Evolutionary conservation across 2,888 invertebrate genomes (phyloP), one percentile per base, ranked within the genome.

Genomic region (Glomeris marginata): DNA sequence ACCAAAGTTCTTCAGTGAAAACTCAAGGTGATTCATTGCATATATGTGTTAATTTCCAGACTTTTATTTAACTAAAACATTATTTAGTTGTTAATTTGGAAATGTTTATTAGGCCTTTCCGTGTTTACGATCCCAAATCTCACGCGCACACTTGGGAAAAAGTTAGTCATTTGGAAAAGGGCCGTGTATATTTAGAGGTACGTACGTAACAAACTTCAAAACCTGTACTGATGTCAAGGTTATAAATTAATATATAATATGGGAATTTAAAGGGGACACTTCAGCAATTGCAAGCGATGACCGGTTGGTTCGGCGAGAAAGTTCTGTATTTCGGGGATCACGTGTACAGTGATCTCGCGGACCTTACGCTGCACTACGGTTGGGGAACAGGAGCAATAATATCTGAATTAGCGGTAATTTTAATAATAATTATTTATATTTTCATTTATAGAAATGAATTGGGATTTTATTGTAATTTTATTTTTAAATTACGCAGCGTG

Each of bases 341-440:
- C 71, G 94, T 95, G 0, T 95, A 94, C 71, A 88, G 82, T 62
- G 97, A 97, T 71, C 74, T 97, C 51, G 95, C 94, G 8, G 94
- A 95, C 72, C 90, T 92, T 37, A 92, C 92, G 1, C 70, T 94
- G 35, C 85, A 91, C 64, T 91, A 94, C 68, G 94, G 94, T 45
- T 95, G 95, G 95, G 77, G 92, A 58, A 97, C 97, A 2, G 95
- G 94, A 1, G 95, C 95, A 36, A 94, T 97, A 55, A 94, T 97
- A 56, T 86, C 84, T 58, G 97, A 97, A 69, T 70, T 97, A 40
- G 82, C 83, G 59, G 91, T 91, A 66, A 68, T n/a, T n/a, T n/a
- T n/a, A n/a, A n/a, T n/a, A n/a, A n/a, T n/a, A n/a, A n/a, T 71
- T 62, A 36, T 28, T n/a, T 45, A 2, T 34, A 43, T n/a, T 15